Base-by-base conservation (phyloP, 1,140 invertebrate species). In the Steinernema feltiae region DNA sequence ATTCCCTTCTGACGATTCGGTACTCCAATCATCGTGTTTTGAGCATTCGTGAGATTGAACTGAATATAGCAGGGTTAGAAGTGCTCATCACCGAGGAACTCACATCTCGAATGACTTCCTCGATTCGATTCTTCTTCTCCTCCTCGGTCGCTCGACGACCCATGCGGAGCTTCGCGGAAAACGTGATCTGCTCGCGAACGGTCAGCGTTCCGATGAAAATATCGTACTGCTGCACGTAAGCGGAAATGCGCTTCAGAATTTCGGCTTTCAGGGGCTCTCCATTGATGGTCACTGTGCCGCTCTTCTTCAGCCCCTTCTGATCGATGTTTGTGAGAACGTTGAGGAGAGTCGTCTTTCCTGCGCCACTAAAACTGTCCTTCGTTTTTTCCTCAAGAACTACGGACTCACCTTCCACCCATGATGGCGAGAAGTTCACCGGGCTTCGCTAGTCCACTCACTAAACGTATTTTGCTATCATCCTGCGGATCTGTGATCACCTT, bases 311-410 rank as follows among this genome's bases (percentile, higher is more conserved):
- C 15, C 91, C 90, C 1, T 89, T 88, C 1, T 91, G 91, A 78
- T 89, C 89, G 1, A 92, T 90, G 85, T 92, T 92, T 0, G 93
- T 95, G 35, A 98, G 84, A 0, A 93, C 90, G 86, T 97, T 97
- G 48, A 97, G 87, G 0, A 97, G 89, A 0, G 94, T 97, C 0
- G 94, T 95, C 88, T 98, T 98, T 1, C 95, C 95, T 0, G 95
- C 93, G 0, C 94, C 94, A 46, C 30, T 46, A 12, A 12, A 46
- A 46, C 7, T 46, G n/a, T 46, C 41, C 7, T 46, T 46, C n/a
- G 41, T 46, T 7, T 12, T 12, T 46, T n/a, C 15, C 15, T 63
- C 15, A 63, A 63, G 24, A 27, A 63, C 53, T 21, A 27, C 24
- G 2, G 3, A 27, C 53, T 3, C 3, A 63, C 53, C 53, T 63